These are phyloP conservation scores for Zaprionus capensis DNA, from an alignment of 1,140 invertebrate species.

Conservation along the genomic window DNA sequence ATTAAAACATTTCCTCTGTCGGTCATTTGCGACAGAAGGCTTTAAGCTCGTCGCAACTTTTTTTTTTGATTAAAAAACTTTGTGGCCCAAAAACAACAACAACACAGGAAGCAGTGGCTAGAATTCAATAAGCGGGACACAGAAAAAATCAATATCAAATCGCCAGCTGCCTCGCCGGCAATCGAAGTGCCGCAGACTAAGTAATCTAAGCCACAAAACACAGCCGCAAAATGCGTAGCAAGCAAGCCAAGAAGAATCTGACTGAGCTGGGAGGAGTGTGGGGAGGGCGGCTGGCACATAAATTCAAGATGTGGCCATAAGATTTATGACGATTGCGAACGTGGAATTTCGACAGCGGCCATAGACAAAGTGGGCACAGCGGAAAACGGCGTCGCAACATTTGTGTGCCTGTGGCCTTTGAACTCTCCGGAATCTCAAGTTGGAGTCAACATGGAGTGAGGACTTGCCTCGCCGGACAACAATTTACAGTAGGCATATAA, in stretches of 20 bases:
- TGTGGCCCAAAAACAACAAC: conserved; percentile 21
- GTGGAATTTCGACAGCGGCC: conserved; percentile 67
- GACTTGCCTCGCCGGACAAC: conserved; percentile 41
- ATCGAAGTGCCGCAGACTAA: conserved; percentile 51
- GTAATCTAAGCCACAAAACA: conserved; percentile 81
- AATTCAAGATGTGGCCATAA: conserved; percentile 84
- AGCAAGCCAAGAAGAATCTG: background rate
- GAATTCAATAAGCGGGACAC: conserved; percentile 66
- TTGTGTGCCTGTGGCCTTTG: conserved; percentile 67
- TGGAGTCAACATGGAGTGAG: background rate
- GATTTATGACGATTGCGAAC: conserved; percentile 83
- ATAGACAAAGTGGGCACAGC: conserved; percentile 64
- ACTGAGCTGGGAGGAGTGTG: background rate
- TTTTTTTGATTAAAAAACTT: conserved; percentile 78
- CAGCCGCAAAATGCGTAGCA: conserved; percentile 55
- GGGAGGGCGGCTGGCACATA: conserved; percentile 57
- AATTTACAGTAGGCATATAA: conserved; percentile 82
- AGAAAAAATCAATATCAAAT: conserved; percentile 70
- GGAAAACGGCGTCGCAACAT: conserved; percentile 44
- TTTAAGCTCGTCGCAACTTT: conserved; percentile 55
- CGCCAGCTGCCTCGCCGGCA: conserved; percentile 61
- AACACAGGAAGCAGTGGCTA: conserved; percentile 13
- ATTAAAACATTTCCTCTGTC: conserved; percentile 51
- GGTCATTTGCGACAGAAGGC: conserved; percentile 56
- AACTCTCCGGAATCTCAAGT: conserved; percentile 34